These are phyloP conservation scores for Perdita meconis DNA, from an alignment of 2,888 invertebrate species.

Conservation along the genomic window DNA sequence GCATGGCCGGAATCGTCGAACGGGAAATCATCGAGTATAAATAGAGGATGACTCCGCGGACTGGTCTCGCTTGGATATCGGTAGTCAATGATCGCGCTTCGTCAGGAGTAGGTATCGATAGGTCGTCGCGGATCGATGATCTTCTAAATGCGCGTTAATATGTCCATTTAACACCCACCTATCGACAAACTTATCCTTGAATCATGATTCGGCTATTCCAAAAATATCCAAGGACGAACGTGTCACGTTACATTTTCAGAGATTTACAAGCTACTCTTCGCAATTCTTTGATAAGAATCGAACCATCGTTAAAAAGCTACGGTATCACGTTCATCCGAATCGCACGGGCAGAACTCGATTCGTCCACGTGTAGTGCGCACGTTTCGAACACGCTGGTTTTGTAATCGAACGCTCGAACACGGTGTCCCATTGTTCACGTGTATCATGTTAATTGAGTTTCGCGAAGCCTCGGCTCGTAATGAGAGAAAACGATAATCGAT, in stretches of 20 bases:
- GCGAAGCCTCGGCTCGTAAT: slow-evolving; percentile 2
- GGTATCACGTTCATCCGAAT: slow-evolving; percentile 3
- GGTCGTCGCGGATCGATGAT: slow-evolving; percentile 37
- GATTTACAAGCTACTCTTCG: not conserved
- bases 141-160: slow-evolving; percentile 26
- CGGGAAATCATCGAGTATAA: slow-evolving; percentile 79
- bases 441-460: slow-evolving; percentile 30
- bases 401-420: not conserved
- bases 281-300: slow-evolving; percentile 23
- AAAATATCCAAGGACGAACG: slow-evolving; percentile 55
- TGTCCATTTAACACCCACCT: slow-evolving; percentile 23
- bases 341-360: too few relatives aligned
- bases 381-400: slow-evolving; percentile 5
- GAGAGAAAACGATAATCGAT: not conserved
- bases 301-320: not conserved
- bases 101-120: slow-evolving; percentile 51
- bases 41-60: slow-evolving; percentile 79
- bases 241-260: slow-evolving; percentile 29
- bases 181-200: slow-evolving; percentile 4
- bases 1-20: slow-evolving; percentile 69
- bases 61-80: slow-evolving; percentile 68
- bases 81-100: slow-evolving; percentile 65
- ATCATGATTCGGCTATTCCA: slow-evolving; percentile 27
- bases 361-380: not conserved
- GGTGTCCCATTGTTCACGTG: slow-evolving; percentile 10